These are phyloP conservation scores for Urechis unicinctus DNA, from an alignment of 2,888 invertebrate species.

Conservation along the genomic window DNA sequence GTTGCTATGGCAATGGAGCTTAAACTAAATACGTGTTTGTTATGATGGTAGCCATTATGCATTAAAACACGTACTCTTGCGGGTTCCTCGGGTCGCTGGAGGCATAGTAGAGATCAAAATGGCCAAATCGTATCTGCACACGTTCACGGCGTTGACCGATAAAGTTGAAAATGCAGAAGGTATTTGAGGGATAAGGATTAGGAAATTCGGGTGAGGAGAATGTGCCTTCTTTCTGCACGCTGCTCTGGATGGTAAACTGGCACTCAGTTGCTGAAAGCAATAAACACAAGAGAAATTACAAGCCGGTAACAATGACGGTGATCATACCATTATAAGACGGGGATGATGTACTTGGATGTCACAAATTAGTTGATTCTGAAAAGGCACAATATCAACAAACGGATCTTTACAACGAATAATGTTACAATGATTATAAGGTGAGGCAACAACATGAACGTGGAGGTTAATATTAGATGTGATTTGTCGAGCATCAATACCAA, in stretches of 20 bases:
- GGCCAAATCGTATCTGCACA: constrained; percentile 67
- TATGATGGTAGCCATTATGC: no score
- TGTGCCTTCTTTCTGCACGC: constrained; percentile 55
- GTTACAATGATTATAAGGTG: no score
- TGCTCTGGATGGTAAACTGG: constrained; percentile 13
- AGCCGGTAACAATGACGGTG: no score
- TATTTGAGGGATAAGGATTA: constrained; percentile 64
- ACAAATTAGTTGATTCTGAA: no score
- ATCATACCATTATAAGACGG: no score
- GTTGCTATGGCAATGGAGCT: background rate
- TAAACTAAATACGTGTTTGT: background rate
- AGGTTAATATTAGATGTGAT: no score
- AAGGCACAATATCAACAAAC: no score
- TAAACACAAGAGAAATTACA: no score
- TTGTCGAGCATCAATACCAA: no score
- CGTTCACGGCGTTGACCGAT: constrained; percentile 70
- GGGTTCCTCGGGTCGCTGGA: constrained; percentile 28
- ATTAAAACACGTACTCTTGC: constrained; percentile 30
- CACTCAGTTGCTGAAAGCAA: constrained; percentile 3
- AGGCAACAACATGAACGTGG: no score
- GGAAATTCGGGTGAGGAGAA: constrained; percentile 81
- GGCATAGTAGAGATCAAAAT: constrained; percentile 36
- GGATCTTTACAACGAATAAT: no score
- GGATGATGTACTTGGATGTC: no score
- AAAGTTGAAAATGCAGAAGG: constrained; percentile 77